phyloP scores from a whole-genome alignment of 2,797 vertebrate genomes.

The Microctenopoma stevenorrisi region DNA sequence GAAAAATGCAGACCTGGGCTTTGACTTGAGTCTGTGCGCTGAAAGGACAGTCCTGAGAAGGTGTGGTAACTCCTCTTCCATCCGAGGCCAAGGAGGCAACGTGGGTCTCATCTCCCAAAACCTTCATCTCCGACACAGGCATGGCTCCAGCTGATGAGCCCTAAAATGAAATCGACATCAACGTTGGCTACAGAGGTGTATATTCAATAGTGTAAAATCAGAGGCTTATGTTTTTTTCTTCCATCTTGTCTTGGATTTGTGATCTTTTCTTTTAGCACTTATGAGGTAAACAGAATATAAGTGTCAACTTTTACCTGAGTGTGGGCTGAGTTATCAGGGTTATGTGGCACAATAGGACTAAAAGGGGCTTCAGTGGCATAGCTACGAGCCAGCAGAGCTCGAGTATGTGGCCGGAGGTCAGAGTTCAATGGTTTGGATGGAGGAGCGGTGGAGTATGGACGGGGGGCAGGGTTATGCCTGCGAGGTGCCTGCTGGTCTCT shows the following conservation, averaged over 20 bases:
- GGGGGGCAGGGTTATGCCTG: constrained; percentile 45
- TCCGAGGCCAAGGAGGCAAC: constrained; percentile 56
- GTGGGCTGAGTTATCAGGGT: background rate
- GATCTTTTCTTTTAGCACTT: background rate
- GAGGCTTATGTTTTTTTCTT: background rate
- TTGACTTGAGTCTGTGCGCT: constrained; percentile 64
- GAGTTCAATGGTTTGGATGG: constrained; percentile 75
- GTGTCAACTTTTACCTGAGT: constrained; percentile 43
- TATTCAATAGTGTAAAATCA: background rate
- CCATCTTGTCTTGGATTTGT: background rate
- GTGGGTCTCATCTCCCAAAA: constrained; percentile 44
- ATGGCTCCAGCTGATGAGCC: constrained; percentile 33
- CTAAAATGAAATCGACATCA: constrained; percentile 40
- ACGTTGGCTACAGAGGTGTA: background rate
- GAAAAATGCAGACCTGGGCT: constrained; percentile 22
- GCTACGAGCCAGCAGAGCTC: constrained; percentile 65
- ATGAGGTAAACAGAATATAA: background rate
- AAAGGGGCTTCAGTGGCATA: constrained; percentile 65
- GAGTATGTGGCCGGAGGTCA: constrained; percentile 72
- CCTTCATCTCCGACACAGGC: constrained; percentile 44
- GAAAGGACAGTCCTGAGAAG: constrained; percentile 47
- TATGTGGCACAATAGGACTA: constrained; percentile 35
- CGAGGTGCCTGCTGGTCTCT: constrained; percentile 81
- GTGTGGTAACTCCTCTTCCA: constrained; percentile 46
- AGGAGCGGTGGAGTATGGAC: constrained; percentile 64